A percentile compares a stretch with the other conserved stretches of the same genome.
Evolutionary conservation across 2,888 invertebrate genomes (phyloP).

Genomic region (Phortica okadai): DNA sequence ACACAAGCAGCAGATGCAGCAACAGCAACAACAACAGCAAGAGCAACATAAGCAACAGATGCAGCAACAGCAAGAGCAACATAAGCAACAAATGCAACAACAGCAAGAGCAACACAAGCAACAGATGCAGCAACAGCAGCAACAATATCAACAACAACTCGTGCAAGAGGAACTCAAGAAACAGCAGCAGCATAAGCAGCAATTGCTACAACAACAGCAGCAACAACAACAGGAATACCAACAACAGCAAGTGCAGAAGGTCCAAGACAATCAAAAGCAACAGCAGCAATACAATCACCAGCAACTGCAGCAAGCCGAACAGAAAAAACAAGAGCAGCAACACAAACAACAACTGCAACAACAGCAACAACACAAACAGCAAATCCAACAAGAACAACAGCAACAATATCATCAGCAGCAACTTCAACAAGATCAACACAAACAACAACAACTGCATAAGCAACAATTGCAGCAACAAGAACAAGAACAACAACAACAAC

Average conservation of each 20-base stretch:
- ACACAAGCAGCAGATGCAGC: conserved; percentile 16
- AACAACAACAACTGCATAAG: not conserved
- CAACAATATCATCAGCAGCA: not conserved
- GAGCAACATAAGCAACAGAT: conserved; percentile 43
- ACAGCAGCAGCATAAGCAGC: conserved; percentile 47
- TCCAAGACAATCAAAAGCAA: conserved; percentile 22
- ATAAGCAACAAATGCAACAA: conserved; percentile 33
- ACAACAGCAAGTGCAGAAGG: not conserved
- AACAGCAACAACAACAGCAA: conserved; percentile 28
- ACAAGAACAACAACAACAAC: conserved; percentile 47
- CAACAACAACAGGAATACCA: conserved; percentile 20
- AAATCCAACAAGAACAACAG: not conserved
- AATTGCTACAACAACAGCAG: conserved; percentile 3
- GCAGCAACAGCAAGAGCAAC: conserved; percentile 36
- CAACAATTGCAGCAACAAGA: conserved; percentile 34
- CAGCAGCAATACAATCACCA: not conserved
- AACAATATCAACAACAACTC: conserved; percentile 41
- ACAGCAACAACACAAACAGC: not conserved
- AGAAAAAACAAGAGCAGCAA: conserved; percentile 46
- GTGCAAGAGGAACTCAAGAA: conserved; percentile 47
- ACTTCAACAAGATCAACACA: not conserved
- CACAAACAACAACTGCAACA: not conserved
- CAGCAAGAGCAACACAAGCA: not conserved
- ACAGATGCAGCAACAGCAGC: conserved; percentile 21
- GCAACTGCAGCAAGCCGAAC: conserved; percentile 37